Evolutionary conservation across 2,797 vertebrate species (phyloP), one percentile per base, ranked within the genome.

Genomic region (Tauraco hartlaubi): DNA sequence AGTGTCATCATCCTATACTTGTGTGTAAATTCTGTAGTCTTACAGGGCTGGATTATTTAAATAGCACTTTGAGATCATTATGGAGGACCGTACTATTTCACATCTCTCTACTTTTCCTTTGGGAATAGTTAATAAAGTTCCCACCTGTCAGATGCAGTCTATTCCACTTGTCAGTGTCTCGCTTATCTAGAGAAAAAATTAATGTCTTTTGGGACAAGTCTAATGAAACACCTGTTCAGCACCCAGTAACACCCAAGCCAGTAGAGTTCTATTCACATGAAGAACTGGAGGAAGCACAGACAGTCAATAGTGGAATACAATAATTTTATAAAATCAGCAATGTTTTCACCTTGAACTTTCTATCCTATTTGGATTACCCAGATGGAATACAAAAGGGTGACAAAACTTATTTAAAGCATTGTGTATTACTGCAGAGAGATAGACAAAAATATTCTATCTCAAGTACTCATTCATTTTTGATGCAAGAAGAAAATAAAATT

Each of bases 171-270:
- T 28, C 56, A 31, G 39, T 35, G 25, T 43, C 41, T 59, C 52
- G 25, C 37, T 69, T 82, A 35, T 49, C 15, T 14, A 69, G 66
- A 84, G 39, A 28, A 87, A 79, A 78, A 51, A 23, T 2, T 26
- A 39, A 11, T 10, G 21, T 90, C 58, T 90, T 85, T 49, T 92
- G 76, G 69, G 85, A 81, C 19, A 43, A 55, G 17, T 48, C 66
- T 88, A 93, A 95, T 85, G 80, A 92, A 96, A 81, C 88, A 92
- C 35, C 74, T 86, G 46, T 18, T 86, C 63, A 26, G 22, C 6
- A 9, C 29, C 68, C 35, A 35, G 54, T 11, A 55, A 26, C 25
- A 93, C 76, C 59, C 62, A 89, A 33, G 17, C 37, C 66, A 62
- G 73, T 13, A n/a, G 41, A 76, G 23, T 62, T 84, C 55, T 43